Evolutionary conservation across 2,797 vertebrate genomes (phyloP).

Genomic region (Chrosomus eos): DNA sequence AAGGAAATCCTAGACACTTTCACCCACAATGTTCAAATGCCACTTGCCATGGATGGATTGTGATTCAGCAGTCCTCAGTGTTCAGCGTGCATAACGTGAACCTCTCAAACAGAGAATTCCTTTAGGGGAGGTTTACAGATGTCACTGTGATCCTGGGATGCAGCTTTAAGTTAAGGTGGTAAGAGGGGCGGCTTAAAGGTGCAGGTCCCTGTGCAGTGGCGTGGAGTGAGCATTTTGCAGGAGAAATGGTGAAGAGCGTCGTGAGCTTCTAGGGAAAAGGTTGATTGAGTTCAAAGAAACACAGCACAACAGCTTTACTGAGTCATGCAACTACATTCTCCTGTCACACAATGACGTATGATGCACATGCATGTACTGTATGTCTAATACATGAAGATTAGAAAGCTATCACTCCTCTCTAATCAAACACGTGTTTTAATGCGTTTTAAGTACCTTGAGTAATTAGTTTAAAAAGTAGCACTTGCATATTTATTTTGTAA

Average conservation of each 20-base stretch:
- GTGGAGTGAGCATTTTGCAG: constrained; percentile 96
- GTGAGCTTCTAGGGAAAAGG: constrained; percentile 88
- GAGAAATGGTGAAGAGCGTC: constrained; percentile 93
- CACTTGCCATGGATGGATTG: constrained; percentile 16
- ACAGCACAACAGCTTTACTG: neutral
- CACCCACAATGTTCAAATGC: constrained; percentile 24
- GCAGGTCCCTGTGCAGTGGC: constrained; percentile 93
- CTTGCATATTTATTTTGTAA: constrained; percentile 73
- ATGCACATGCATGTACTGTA: neutral
- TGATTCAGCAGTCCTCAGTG: constrained; percentile 56
- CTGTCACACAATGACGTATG: neutral
- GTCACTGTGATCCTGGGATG: constrained; percentile 18
- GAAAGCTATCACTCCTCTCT: neutral
- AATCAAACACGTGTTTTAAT: neutral
- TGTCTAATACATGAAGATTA: neutral
- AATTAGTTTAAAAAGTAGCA: constrained; percentile 69
- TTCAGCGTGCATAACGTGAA: constrained; percentile 47
- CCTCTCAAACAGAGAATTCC: constrained; percentile 25
- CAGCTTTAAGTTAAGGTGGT: constrained; percentile 79
- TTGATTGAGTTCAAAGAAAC: constrained; percentile 53
- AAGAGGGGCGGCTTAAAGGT: constrained; percentile 93
- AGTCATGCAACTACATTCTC: neutral
- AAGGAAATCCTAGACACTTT: constrained; percentile 12
- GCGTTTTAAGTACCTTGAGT: neutral
- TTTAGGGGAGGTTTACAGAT: constrained; percentile 15